phyloP scores from a whole-genome alignment of 2,888 invertebrate genomes.

The Venusia cambrica region DNA sequence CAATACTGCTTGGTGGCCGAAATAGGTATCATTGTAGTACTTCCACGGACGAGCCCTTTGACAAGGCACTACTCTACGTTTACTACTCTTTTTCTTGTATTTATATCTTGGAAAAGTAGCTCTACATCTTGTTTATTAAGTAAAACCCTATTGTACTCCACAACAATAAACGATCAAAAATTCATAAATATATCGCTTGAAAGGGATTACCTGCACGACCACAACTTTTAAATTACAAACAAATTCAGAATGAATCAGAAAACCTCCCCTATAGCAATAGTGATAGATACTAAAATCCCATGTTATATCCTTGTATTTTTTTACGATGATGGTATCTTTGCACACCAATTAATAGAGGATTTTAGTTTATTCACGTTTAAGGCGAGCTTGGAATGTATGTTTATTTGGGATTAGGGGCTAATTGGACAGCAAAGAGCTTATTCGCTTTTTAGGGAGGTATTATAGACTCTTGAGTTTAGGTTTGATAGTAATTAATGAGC shows the following conservation, averaged over 20 bases:
- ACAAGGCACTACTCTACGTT: too few relatives aligned
- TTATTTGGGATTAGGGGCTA: slow-evolving; percentile 11
- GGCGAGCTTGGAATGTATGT: slow-evolving; percentile 15
- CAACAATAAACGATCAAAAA: slow-evolving; percentile 2
- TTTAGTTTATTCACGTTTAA: slow-evolving; percentile 26
- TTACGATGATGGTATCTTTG: slow-evolving; percentile 17
- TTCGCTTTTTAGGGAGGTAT: too few relatives aligned
- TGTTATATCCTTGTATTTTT: slow-evolving; percentile 9
- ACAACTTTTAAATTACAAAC: slow-evolving; percentile 5
- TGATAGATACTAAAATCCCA: neutral
- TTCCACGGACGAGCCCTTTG: too few relatives aligned
- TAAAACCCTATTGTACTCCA: too few relatives aligned
- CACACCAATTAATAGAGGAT: slow-evolving; percentile 32
- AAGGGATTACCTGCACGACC: slow-evolving; percentile 18
- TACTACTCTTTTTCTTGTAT: too few relatives aligned
- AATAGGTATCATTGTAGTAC: too few relatives aligned
- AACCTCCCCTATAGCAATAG: neutral
- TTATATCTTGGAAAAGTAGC: too few relatives aligned
- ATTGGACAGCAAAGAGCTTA: slow-evolving; percentile 7
- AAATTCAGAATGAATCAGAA: slow-evolving; percentile 1
- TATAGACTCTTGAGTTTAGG: too few relatives aligned
- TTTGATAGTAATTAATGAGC: too few relatives aligned
- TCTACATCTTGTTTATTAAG: too few relatives aligned
- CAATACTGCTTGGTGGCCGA: too few relatives aligned
- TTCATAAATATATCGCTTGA: slow-evolving; percentile 1